Evolutionary conservation across 2,888 invertebrate species (phyloP), one percentile per base, ranked within the genome.

Genomic region (Drepanosiphum platanoidis): DNA sequence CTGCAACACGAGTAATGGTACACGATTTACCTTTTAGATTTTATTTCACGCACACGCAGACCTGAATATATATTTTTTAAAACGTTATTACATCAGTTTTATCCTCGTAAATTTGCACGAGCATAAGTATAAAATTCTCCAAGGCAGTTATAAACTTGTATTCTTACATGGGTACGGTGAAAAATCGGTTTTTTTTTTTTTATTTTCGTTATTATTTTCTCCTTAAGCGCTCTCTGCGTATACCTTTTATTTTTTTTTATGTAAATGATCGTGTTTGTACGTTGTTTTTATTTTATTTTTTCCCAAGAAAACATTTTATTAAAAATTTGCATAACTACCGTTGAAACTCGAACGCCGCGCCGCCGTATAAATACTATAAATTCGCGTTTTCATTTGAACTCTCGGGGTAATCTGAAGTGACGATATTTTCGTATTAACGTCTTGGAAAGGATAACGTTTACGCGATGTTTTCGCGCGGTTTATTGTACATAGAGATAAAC

Each of bases 161-260:
- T 42, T 71, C 39, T 71, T 15, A 8, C 13, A 34, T n/a, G 9
- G 36, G 4, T 18, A 36, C n/a, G 27, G 32, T 75, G 36, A 66
- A 34, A n/a, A 42, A n/a, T 46, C 18, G 1, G 32, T 34, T n/a
- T 52, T 4, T 13, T 9, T 66, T 11, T 8, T 78, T 46, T 34
- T n/a, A 34, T 4, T 13, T 9, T 66, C 7, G 18, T 78, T 46
- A 1, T 78, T 18, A 32, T 78, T 78, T 66, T 42, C 13, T 22
- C 42, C 13, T 32, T 78, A 66, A 78, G 66, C 42, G 7, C n/a
- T n/a, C n/a, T n/a, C n/a, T n/a, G n/a, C n/a, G 30, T 8, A n/a
- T 61, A 61, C n/a, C 1, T 71, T 46, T 66, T 78, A 15, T 46
- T 68, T 71, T 46, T 66, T 78, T n/a, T 46, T 68, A 52, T 68